Conservation (phyloP, 2,113 vertebrate genomes). For the Sigmodon hispidus region DNA sequence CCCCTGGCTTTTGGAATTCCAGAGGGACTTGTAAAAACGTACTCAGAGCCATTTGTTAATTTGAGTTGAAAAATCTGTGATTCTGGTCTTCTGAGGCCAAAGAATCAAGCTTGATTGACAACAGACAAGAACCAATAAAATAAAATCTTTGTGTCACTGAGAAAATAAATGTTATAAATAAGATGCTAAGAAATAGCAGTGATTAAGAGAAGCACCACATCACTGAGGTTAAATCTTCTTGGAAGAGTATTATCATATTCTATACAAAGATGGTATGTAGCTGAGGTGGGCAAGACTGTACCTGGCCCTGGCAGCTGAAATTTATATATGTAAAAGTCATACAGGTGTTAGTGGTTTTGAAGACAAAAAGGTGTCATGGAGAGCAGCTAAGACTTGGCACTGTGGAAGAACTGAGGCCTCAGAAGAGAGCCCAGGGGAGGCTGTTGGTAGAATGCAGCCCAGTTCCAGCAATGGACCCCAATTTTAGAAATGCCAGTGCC, state of each 20-base stretch:
- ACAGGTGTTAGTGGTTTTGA: neutral
- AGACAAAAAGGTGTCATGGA: neutral
- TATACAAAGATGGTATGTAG: neutral
- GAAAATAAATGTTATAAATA: neutral
- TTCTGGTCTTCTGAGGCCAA: too few species aligned
- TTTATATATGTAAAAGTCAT: neutral
- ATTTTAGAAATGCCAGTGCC: neutral
- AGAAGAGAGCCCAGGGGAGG: neutral
- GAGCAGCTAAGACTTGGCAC: neutral
- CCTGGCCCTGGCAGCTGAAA: neutral
- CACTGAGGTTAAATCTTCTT: neutral
- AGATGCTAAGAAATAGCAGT: neutral
- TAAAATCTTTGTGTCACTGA: neutral
- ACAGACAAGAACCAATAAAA: neutral
- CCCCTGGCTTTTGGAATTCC: neutral
- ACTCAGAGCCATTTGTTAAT: neutral
- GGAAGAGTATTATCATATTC: neutral
- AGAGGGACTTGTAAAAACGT: neutral
- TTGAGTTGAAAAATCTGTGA: neutral
- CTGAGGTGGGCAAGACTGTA: neutral
- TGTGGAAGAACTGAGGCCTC: neutral
- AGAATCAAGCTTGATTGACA: neutral
- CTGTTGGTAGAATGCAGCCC: neutral
- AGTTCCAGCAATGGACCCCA: neutral
- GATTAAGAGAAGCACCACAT: neutral